Percentiles rank a stretch among this genome's conserved stretches.
phyloP scores from a whole-genome alignment of 2,797 vertebrate species.

The Denticeps clupeoides region DNA sequence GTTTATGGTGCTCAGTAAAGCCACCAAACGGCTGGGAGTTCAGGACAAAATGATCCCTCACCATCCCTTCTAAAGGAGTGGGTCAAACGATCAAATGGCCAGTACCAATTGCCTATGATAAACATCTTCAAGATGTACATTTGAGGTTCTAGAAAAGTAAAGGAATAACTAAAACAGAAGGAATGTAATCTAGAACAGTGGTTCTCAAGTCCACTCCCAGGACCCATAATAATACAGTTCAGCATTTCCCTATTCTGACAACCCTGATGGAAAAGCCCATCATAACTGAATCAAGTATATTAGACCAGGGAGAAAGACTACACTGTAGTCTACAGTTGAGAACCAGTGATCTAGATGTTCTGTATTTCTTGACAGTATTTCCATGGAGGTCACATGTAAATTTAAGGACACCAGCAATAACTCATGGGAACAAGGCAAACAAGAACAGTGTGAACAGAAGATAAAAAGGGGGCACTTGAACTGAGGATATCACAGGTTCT shows the following conservation, averaged over 20 bases:
- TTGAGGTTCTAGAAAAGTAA: slow-evolving; percentile 13
- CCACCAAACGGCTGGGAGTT: slow-evolving; percentile 34
- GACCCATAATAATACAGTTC: too few species aligned
- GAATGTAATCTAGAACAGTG: slow-evolving; percentile 60
- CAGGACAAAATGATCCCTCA: slow-evolving; percentile 50
- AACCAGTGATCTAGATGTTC: too few species aligned
- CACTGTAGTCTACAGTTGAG: too few species aligned
- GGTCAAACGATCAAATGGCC: slow-evolving; percentile 56
- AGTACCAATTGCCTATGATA: slow-evolving; percentile 11
- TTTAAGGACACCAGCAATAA: slow-evolving; percentile 27
- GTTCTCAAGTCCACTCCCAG: too few species aligned
- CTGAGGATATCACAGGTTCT: slow-evolving; percentile 97
- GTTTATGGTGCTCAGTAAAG: slow-evolving; percentile 19
- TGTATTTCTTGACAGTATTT: too few species aligned
- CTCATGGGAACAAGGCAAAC: slow-evolving; percentile 40
- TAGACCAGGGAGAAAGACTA: too few species aligned
- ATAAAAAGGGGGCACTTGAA: slow-evolving; percentile 34
- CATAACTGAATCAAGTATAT: too few species aligned
- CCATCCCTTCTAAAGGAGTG: slow-evolving; percentile 38
- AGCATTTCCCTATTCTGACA: too few species aligned
- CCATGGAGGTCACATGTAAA: slow-evolving; percentile 24
- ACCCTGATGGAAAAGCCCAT: too few species aligned
- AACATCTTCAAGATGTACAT: slow-evolving; percentile 18
- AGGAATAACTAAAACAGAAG: slow-evolving; percentile 27
- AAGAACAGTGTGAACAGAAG: slow-evolving; percentile 20